Conservation (phyloP, 2,797 vertebrate genomes). For the Neoniphon sammara region DNA sequence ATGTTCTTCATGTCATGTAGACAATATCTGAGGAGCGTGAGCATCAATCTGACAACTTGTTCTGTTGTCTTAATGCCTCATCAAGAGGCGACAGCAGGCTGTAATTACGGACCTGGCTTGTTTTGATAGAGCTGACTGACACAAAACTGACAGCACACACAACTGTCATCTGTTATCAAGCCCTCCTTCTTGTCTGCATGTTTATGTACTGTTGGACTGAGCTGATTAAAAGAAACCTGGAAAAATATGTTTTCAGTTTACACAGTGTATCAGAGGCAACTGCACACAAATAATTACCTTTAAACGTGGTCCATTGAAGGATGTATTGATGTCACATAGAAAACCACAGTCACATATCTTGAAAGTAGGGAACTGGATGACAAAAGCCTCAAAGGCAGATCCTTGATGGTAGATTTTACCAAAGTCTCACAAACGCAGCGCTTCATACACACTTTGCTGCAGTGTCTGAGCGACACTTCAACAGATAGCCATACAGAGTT, state of each 20-base stretch:
- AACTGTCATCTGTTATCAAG: constrained; percentile 58
- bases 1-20: constrained; percentile 67
- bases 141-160: constrained; percentile 61
- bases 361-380: neutral
- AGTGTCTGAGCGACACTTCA: neutral
- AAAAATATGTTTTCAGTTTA: constrained; percentile 2
- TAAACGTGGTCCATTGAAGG: neutral
- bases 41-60: constrained; percentile 73
- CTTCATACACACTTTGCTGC: constrained; percentile 12
- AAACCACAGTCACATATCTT: neutral
- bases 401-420: constrained; percentile 45
- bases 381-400: constrained; percentile 21
- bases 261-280: neutral
- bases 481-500: neutral
- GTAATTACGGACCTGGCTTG: constrained; percentile 68
- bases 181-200: constrained; percentile 56
- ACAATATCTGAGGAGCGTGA: constrained; percentile 67
- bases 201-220: constrained; percentile 19
- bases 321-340: neutral
- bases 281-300: constrained; percentile 1
- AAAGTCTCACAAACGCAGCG: constrained; percentile 11
- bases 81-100: constrained; percentile 71
- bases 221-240: constrained; percentile 56
- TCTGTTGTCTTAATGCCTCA: constrained; percentile 75
- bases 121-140: constrained; percentile 72